phyloP scores from a whole-genome alignment of 1,140 invertebrate species.

The Bombus affinis region DNA sequence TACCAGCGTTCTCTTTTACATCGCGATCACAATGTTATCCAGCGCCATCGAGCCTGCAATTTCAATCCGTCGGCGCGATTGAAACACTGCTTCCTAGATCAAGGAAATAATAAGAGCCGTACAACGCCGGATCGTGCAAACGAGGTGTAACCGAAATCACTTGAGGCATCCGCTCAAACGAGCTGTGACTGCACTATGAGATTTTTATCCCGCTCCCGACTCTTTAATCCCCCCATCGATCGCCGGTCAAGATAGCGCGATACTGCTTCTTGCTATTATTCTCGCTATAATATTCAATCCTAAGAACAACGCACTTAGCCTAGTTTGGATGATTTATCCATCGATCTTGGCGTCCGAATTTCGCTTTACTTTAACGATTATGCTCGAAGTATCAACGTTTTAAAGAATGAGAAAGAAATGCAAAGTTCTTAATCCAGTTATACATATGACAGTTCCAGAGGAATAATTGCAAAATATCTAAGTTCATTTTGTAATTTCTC shows the following conservation, averaged over 20 bases:
- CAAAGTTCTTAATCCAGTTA: too few relatives aligned
- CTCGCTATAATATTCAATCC: slow-evolving; percentile 22
- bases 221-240: slow-evolving; percentile 59
- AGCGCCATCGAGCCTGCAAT: slow-evolving; percentile 64
- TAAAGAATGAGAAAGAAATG: too few relatives aligned
- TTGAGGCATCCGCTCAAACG: slow-evolving; percentile 71
- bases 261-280: slow-evolving; percentile 21
- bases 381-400: too few relatives aligned
- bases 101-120: slow-evolving; percentile 70
- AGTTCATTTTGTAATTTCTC: too few relatives aligned
- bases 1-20: slow-evolving; percentile 23
- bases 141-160: slow-evolving; percentile 76
- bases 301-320: neutral
- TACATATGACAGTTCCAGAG: neutral
- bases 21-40: slow-evolving; percentile 73
- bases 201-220: slow-evolving; percentile 58
- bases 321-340: neutral
- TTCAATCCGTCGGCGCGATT: slow-evolving; percentile 70
- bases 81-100: slow-evolving; percentile 77
- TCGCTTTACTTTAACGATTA: neutral
- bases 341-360: neutral
- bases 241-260: slow-evolving; percentile 42
- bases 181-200: slow-evolving; percentile 64
- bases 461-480: too few relatives aligned
- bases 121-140: slow-evolving; percentile 69